phyloP scores from a whole-genome alignment of 1,140 invertebrate species.

The Megalopta genalis region DNA sequence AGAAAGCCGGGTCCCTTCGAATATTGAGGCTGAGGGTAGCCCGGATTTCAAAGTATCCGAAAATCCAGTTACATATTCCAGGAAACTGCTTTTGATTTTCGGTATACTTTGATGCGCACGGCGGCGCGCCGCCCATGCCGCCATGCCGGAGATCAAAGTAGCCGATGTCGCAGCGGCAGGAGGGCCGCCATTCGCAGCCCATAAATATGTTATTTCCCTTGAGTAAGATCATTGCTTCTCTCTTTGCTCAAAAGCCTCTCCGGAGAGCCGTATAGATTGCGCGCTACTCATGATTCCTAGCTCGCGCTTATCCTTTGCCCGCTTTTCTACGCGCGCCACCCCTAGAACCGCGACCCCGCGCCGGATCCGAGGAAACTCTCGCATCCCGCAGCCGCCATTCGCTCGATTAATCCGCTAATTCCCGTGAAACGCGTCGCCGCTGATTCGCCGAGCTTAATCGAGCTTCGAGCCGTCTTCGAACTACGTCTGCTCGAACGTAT shows the following conservation, averaged over 20 bases:
- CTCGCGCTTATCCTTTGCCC: constrained; percentile 12
- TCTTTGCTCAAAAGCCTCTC: constrained; percentile 19
- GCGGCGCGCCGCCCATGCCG: too few relatives aligned
- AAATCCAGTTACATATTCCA: constrained; percentile 13
- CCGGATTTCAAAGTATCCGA: background rate
- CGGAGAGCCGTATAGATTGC: constrained; percentile 12
- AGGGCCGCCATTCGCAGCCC: constrained; percentile 2
- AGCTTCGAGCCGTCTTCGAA: too few relatives aligned
- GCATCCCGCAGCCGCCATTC: background rate
- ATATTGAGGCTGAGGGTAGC: background rate
- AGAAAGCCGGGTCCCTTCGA: background rate
- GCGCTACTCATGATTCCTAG: constrained; percentile 32
- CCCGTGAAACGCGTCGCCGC: background rate
- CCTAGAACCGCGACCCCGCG: background rate
- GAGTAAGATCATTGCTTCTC: constrained; percentile 56
- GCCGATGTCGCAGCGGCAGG: background rate
- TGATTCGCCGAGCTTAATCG: too few relatives aligned
- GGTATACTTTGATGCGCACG: constrained; percentile 4
- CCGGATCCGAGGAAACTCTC: background rate
- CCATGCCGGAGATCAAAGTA: constrained; percentile 12
- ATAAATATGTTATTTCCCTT: constrained; percentile 66
- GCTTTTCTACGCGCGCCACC: background rate
- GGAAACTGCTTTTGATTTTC: constrained; percentile 2
- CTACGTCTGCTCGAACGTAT: too few relatives aligned
- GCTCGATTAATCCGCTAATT: constrained; percentile 4